A percentile compares a stretch with the other conserved stretches of the same genome.
These are phyloP conservation scores for Cryptotermes secundus DNA, from an alignment of 1,140 invertebrate genomes.

Conservation along the genomic window DNA sequence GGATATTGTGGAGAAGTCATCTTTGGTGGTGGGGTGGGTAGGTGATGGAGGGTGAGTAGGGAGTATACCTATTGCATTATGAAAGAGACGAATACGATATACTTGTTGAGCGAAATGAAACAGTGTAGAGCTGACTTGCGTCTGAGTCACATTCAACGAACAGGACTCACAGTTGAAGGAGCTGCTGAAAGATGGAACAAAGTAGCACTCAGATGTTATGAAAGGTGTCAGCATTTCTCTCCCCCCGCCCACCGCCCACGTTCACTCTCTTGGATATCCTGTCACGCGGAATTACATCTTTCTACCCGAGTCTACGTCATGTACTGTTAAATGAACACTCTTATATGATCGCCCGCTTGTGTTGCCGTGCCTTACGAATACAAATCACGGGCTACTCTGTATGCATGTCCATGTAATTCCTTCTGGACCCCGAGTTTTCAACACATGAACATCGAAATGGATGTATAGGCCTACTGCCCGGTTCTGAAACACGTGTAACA, in stretches of 20 bases:
- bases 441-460: too few relatives aligned
- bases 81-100: not conserved
- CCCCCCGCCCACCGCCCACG: too few relatives aligned
- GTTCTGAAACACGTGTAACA: too few relatives aligned
- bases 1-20: too few relatives aligned
- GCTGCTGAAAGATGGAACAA: not conserved
- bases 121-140: not conserved
- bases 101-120: not conserved
- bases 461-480: too few relatives aligned
- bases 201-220: not conserved
- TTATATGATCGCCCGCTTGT: not conserved
- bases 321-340: slow-evolving; percentile 4
- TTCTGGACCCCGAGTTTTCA: too few relatives aligned
- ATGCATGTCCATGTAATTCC: too few relatives aligned
- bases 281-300: not conserved
- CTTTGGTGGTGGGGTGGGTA: too few relatives aligned
- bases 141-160: not conserved
- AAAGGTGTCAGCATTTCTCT: not conserved
- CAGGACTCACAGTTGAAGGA: not conserved
- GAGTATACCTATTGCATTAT: not conserved
- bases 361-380: not conserved
- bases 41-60: not conserved
- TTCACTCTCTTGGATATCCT: not conserved
- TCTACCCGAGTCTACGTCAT: not conserved
- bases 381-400: not conserved